Conservation (phyloP, 2,888 invertebrate genomes). For the Emmelina monodactyla region DNA sequence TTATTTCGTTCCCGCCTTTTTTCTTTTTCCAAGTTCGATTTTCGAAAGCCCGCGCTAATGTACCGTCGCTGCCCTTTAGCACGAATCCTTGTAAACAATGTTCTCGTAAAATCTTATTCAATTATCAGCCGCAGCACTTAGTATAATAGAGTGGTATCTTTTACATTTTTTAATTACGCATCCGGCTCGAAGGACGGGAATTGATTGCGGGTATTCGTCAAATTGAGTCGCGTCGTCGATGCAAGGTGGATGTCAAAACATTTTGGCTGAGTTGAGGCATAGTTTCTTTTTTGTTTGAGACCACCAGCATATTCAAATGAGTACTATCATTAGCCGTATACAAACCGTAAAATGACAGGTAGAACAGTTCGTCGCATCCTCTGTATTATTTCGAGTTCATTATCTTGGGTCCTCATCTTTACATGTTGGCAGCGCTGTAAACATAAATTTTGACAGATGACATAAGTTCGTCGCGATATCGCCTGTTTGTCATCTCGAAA, state of each 20-base stretch:
- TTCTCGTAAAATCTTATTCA: conserved; percentile 59
- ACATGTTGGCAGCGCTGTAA: conserved; percentile 42
- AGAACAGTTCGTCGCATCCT: conserved; percentile 44
- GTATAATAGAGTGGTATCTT: conserved; percentile 12
- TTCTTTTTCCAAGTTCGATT: conserved; percentile 50
- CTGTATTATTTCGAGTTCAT: conserved; percentile 27
- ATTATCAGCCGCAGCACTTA: conserved; percentile 41
- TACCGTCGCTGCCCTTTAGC: conserved; percentile 46
- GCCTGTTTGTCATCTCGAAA: conserved; percentile 40
- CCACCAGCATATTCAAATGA: conserved; percentile 60
- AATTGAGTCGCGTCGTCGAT: no score
- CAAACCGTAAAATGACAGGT: conserved; percentile 60
- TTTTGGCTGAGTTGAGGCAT: conserved; percentile 2
- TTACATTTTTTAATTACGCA: conserved; percentile 3
- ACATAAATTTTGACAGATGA: conserved; percentile 66
- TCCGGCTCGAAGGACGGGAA: conserved; percentile 9
- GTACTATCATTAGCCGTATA: conserved; percentile 51
- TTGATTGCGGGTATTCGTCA: no score
- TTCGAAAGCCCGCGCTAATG: conserved; percentile 56
- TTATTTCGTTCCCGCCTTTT: conserved; percentile 64
- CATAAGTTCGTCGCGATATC: conserved; percentile 62
- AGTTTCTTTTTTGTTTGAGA: conserved; percentile 29
- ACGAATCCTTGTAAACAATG: conserved; percentile 59
- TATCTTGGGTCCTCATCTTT: conserved; percentile 36
- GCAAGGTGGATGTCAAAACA: conserved; percentile 3